phyloP scores from a whole-genome alignment of 2,797 vertebrate species.

The Bradypodion pumilum region DNA sequence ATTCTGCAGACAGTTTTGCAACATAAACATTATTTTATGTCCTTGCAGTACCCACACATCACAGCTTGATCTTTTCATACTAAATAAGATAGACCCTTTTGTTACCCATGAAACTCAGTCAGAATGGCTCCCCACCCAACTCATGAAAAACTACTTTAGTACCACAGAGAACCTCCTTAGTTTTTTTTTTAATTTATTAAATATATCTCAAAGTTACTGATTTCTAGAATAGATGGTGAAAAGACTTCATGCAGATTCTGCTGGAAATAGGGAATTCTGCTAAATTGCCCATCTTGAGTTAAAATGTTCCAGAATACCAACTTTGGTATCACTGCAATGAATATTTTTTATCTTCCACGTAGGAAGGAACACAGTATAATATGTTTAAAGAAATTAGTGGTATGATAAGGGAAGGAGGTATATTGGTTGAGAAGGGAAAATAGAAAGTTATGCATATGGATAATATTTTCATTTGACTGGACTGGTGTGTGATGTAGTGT shows the following conservation, averaged over 20 bases:
- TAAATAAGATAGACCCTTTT: neutral
- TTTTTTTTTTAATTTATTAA: neutral
- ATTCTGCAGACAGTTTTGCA: neutral
- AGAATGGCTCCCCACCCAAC: neutral
- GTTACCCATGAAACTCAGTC: neutral
- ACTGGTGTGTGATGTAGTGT: conserved; percentile 6
- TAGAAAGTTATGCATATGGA: neutral
- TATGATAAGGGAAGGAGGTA: neutral
- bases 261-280: neutral
- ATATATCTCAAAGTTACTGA: neutral
- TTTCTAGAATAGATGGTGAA: neutral
- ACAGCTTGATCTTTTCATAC: no score
- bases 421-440: neutral
- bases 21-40: no score
- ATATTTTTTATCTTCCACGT: neutral
- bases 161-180: neutral
- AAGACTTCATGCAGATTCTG: neutral
- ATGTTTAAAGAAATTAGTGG: neutral
- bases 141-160: neutral
- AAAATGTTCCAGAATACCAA: neutral
- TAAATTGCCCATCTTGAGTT: neutral
- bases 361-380: neutral
- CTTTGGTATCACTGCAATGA: neutral
- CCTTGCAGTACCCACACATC: no score
- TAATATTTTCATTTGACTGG: neutral